phyloP scores from a whole-genome alignment of 2,888 invertebrate genomes.

The Neuroscelio doddi region DNA sequence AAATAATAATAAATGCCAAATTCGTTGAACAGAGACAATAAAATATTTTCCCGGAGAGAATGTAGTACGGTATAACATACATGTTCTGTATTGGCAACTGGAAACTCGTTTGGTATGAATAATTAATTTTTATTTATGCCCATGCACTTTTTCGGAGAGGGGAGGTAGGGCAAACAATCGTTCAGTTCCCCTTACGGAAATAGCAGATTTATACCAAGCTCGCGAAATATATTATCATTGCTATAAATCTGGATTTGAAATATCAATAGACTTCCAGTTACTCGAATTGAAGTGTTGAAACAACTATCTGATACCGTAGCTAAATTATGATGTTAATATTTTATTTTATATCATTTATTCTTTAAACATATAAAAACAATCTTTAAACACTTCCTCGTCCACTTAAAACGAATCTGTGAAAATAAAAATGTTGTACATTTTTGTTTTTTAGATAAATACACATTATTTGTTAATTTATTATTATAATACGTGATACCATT shows the following conservation, averaged over 20 bases:
- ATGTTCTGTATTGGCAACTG: conserved; percentile 19
- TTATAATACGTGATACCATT: too few relatives aligned
- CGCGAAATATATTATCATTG: conserved; percentile 26
- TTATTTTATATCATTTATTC: conserved; percentile 24
- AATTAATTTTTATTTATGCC: conserved; percentile 41
- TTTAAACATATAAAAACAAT: neutral
- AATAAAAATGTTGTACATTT: too few relatives aligned
- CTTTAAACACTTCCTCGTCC: too few relatives aligned
- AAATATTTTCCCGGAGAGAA: conserved; percentile 24
- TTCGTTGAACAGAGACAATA: conserved; percentile 11
- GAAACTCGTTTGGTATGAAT: conserved; percentile 31
- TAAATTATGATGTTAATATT: conserved; percentile 26
- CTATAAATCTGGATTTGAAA: conserved; percentile 38
- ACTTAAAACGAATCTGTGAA: neutral
- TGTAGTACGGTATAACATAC: conserved; percentile 22
- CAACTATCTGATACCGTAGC: conserved; percentile 24
- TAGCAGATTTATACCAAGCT: conserved; percentile 35
- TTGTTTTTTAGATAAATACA: too few relatives aligned
- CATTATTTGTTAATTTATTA: too few relatives aligned
- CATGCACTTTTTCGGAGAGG: conserved; percentile 24
- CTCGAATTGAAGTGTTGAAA: conserved; percentile 30
- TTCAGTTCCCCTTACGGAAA: conserved; percentile 32
- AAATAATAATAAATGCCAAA: neutral
- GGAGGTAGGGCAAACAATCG: conserved; percentile 26
- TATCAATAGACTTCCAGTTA: conserved; percentile 34